Evolutionary conservation across 2,113 vertebrate genomes (phyloP), one percentile per base, ranked within the genome.

Genomic region (Melanocharis versteri): DNA sequence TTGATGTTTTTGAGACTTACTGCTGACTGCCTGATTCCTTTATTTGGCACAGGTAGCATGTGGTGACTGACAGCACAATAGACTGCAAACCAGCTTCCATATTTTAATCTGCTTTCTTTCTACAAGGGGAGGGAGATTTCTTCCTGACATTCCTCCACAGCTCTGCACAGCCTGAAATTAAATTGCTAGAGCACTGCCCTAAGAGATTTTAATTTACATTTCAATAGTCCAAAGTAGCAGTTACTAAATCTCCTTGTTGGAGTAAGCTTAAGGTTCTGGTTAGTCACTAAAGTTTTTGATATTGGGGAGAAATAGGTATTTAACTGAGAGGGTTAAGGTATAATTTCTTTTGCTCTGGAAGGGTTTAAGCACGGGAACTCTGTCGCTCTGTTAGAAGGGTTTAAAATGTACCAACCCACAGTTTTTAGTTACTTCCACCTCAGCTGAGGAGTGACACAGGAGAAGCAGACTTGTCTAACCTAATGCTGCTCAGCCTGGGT

Each of bases 191-290:
- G 37, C 5, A 18, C 24, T 89, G 31, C 40, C 78, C 30, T 86
- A 27, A 61, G 87, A 94, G 44, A 71, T 75, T 94, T 94, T 81
- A 75, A 94, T 94, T 95, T 97, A 60, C 65, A 89, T 94, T 94
- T 92, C 86, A 94, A 44, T 86, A 60, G 51, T 39, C 26, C 35
- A 37, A 81, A 81, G 77, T 58, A 87, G 58, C 39, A 75, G 77
- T 66, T 89, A 45, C 71, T 84, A 83, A 83, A 95, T 83, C 65
- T 90, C 37, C 51, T 75, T 51, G 30, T 6, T 66, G 47, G 51
- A 78, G 18, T 50, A 91, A 93, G 42, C 35, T 87, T 93, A 40
- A 47, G 35, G 21, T 92, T 79, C 61, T 71, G 13, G 15, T 91
- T 87, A 73, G 33, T 77, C 64, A 72, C 47, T n/a, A 1, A 76